Evolutionary conservation across 1,140 invertebrate genomes (phyloP).

Genomic region (Oncopodura yosiiana): DNA sequence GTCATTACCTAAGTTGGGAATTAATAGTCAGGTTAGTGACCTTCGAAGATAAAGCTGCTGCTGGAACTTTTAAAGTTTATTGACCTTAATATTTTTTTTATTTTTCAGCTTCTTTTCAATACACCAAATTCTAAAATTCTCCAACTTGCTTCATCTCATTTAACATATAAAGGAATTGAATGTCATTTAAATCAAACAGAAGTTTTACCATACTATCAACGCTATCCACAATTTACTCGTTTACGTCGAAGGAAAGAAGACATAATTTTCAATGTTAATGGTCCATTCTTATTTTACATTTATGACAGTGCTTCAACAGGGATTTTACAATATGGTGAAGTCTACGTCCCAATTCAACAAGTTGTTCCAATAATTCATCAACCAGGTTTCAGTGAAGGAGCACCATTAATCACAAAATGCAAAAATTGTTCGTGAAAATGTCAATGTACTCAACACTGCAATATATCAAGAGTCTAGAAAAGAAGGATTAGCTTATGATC

Average conservation of each 20-base stretch:
- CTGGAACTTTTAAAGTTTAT: background rate
- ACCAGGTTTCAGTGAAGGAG: background rate
- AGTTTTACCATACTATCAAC: background rate
- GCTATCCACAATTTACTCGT: constrained; percentile 15
- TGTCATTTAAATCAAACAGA: constrained; percentile 6
- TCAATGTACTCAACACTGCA: constrained; percentile 13
- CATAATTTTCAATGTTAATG: constrained; percentile 21
- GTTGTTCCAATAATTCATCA: background rate
- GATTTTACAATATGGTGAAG: constrained; percentile 24
- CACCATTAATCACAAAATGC: constrained; percentile 17
- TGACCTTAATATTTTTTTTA: background rate
- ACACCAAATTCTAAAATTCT: constrained; percentile 18
- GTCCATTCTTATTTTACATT: constrained; percentile 28
- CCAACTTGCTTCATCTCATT: constrained; percentile 17
- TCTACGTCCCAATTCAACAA: constrained; percentile 13
- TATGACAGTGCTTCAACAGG: constrained; percentile 20
- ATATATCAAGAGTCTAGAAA: constrained; percentile 8
- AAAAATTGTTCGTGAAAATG: constrained; percentile 10
- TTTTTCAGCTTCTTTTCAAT: constrained; percentile 2
- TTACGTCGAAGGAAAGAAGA: constrained; percentile 22
- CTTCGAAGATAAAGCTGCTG: constrained; percentile 3
- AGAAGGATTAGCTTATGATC: background rate
- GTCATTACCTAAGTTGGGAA: constrained; percentile 18
- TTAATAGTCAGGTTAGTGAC: constrained; percentile 25
- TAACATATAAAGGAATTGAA: constrained; percentile 25